Percentiles rank a stretch among this genome's conserved stretches.
Conservation (phyloP, 2,797 vertebrate genomes). For the Acomys russatus region DNA sequence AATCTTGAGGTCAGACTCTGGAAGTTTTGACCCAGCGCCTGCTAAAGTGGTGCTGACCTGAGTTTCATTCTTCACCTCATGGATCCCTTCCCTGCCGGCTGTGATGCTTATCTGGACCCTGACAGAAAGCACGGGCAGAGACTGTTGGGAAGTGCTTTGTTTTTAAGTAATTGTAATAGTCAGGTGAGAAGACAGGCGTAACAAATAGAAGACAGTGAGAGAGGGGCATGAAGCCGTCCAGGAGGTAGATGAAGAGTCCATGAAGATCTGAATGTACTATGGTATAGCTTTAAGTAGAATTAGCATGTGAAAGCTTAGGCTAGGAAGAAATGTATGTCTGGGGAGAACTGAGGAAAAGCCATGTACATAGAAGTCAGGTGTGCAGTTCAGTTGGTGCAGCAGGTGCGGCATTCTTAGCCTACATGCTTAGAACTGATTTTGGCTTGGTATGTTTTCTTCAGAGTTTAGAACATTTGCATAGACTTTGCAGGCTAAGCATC, state of each 20-base stretch:
- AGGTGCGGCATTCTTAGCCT: neutral
- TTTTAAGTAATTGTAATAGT: neutral
- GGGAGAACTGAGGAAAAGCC: neutral
- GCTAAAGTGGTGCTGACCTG: neutral
- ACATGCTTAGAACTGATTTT: neutral
- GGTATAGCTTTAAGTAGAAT: neutral
- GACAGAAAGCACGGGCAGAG: neutral
- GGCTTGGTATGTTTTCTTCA: neutral
- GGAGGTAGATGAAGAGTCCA: neutral
- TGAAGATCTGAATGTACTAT: neutral
- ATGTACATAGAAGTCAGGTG: neutral
- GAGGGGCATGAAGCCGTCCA: neutral
- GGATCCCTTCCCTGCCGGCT: neutral
- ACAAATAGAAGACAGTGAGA: neutral
- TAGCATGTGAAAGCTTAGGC: neutral
- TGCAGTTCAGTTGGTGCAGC: neutral
- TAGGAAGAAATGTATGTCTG: neutral
- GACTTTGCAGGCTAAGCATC: neutral
- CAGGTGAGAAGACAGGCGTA: neutral
- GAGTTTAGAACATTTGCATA: neutral
- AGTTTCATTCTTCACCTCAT: neutral
- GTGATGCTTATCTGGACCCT: no score
- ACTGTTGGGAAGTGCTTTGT: neutral
- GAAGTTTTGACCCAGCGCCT: neutral
- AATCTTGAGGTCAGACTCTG: neutral